Evolutionary conservation across 2,888 invertebrate genomes (phyloP).

Genomic region (Julus scanicus): DNA sequence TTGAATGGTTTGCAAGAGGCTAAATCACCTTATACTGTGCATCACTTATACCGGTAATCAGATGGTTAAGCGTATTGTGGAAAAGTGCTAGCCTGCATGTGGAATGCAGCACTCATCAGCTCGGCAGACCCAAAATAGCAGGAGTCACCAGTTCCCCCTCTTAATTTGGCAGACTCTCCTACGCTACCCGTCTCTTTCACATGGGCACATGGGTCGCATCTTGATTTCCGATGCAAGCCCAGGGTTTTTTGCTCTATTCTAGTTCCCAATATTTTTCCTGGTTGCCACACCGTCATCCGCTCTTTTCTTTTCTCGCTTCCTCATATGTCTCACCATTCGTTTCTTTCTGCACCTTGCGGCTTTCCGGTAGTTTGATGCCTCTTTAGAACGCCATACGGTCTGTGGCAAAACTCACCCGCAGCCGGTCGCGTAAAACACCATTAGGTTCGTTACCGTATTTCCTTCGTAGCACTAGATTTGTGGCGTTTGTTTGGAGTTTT

Average conservation of each 20-base stretch:
- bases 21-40: not conserved
- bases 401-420: not conserved
- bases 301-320: not conserved
- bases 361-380: constrained; percentile 1
- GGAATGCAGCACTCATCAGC: constrained; percentile 23
- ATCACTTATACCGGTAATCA: not conserved
- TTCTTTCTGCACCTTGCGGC: constrained; percentile 6
- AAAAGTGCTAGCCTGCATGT: constrained; percentile 4
- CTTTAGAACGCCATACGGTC: not conserved
- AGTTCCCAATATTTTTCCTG: constrained; percentile 15
- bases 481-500: not conserved
- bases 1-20: not conserved
- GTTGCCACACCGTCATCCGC: not conserved
- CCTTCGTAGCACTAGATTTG: constrained; percentile 23
- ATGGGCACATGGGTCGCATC: constrained; percentile 15
- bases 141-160: constrained; percentile 27
- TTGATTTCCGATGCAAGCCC: constrained; percentile 14
- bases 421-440: not conserved
- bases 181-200: not conserved
- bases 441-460: constrained; percentile 5
- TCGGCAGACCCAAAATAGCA: constrained; percentile 1
- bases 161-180: constrained; percentile 32
- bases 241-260: constrained; percentile 26
- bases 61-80: not conserved
- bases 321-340: not conserved